Conservation (phyloP, 2,113 vertebrate species). For the Mus pahari region DNA sequence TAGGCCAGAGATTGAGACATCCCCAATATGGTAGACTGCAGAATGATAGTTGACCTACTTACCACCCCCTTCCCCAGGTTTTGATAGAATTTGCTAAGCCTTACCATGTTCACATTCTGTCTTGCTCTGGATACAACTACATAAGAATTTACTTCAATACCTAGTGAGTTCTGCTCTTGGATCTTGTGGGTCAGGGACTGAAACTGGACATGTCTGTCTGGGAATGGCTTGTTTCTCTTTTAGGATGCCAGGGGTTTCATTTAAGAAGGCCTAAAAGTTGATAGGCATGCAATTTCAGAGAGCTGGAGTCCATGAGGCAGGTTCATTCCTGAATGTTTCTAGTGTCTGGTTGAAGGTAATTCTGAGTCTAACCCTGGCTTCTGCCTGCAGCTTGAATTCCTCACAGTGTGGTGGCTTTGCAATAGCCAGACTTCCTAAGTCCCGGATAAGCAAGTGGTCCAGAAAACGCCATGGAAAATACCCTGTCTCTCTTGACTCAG, state of each 20-base stretch:
- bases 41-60: background rate
- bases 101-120: background rate
- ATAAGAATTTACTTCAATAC: background rate
- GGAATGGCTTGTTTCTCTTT: background rate
- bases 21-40: background rate
- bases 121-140: background rate
- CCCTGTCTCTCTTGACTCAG: background rate
- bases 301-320: background rate
- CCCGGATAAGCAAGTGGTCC: background rate
- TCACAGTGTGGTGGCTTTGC: background rate
- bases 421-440: background rate
- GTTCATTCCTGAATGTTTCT: background rate
- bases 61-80: background rate
- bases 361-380: background rate
- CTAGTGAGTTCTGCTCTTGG: background rate
- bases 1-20: background rate
- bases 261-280: background rate
- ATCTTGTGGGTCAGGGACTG: background rate
- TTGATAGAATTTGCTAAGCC: background rate
- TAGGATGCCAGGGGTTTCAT: background rate
- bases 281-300: background rate
- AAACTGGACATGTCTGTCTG: background rate
- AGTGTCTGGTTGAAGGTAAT: background rate
- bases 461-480: background rate
- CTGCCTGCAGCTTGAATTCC: background rate